Base-by-base conservation (phyloP, 2,888 invertebrate species). In the Agrilus biguttatus region DNA sequence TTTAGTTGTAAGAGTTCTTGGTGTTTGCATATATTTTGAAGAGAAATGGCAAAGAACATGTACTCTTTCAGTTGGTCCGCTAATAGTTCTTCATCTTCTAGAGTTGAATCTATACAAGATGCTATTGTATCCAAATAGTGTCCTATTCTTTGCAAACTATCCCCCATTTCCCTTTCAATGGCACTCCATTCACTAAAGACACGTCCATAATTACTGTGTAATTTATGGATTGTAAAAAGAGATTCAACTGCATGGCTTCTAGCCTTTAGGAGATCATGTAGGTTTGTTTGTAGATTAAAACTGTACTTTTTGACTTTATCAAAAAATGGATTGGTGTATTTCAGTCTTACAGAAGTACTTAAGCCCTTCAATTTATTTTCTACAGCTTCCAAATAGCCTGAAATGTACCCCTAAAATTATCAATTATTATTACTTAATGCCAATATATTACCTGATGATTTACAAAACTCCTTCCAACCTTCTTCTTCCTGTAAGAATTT, bases 111-210 rank as follows among this genome's bases (percentile, higher is more conserved):
- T 59, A 84, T 80, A 48, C 78, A 76, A 5, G 64, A 63, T 1
- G 66, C 63, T 12, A 66, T 48, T 0, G 66, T 66, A 50, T 67
- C 77, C 51, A 77, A 70, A 56, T 77, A 77, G 61, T 78, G 77
- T 2, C 77, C 76, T 3, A 75, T 75, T 58, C 75, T 75, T 54
- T 83, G 85, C 40, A 88, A 58, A 0, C 82, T 82, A 58, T 87
- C 86, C 0, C 68, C 83, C 81, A 87, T 84, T 46, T 81, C 80
- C 52, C 78, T 81, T 58, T 88, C 88, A 41, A 83, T 77, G 32
- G 80, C 83, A 60, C 86, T 85, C 86, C 87, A 88, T 61, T 88
- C 87, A 53, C 84, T 84, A 58, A 86, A 85, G 43, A 87, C 73
- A 38, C 84, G 74, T 1, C 86, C 86, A 54, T 87, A 87, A 66